Evolutionary conservation across 2,888 invertebrate species (phyloP), one percentile per base, ranked within the genome.

Genomic region (Therioaphis trifolii): DNA sequence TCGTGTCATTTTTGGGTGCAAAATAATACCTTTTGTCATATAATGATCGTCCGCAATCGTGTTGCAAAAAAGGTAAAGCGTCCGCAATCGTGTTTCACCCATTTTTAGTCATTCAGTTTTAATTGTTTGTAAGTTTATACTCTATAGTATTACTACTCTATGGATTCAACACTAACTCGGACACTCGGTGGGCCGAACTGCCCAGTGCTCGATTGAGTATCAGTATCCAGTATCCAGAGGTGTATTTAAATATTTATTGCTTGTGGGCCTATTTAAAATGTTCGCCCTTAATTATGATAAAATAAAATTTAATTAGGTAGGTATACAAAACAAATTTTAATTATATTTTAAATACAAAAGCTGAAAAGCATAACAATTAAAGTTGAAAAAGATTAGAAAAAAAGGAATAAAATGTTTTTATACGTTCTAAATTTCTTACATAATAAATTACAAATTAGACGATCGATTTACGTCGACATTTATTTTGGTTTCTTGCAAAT

Each of bases 261-360:
- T 46, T 71, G 74, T 74, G 35, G 58, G 58, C 58, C 58, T 40
- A 58, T 15, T 15, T 18, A 61, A 75, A 75, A 75, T 75, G 35
- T 7, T 24, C 43, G 11, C 24, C 75, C 58, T 75, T 29, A 75
- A 75, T 75, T 43, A 75, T 21, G 27, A 3, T 55, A 58, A 55
- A 75, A 75, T 75, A 24, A 27, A 75, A 24, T 49, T 40, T 75
- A 58, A 75, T 58, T 61, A 61, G 40, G 40, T 40, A 55, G 15
- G 74, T 74, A 55, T 35, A 21, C 24, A 52, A 40, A 74, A 74
- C 27, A 74, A 40, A 75, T 75, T 75, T 46, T 58, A 43, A n/a
- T 75, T 58, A 43, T 18, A 43, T 75, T 40, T 29, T 52, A 72
- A 52, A 72, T 46, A 72, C 52, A 52, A 27, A 71, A 72, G 35